Conservation (phyloP, 2,888 invertebrate species). For the Lissocephala sabroskyi region DNA sequence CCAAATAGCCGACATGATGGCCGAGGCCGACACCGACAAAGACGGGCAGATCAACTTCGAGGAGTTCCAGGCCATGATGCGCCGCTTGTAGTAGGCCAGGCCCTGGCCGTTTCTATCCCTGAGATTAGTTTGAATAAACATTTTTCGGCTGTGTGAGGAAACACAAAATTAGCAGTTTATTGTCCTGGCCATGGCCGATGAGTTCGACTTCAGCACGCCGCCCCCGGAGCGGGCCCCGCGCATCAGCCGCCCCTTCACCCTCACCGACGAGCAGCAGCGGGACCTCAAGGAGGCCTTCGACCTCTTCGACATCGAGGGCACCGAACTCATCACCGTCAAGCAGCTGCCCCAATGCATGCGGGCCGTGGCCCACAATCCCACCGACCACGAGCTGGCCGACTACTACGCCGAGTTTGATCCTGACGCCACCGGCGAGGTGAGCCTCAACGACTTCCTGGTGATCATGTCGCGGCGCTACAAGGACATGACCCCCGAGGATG, state of each 20-base stretch:
- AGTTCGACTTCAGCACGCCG: conserved; percentile 33
- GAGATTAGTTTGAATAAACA: no score
- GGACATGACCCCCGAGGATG: conserved; percentile 32
- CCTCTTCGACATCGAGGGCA: conserved; percentile 21
- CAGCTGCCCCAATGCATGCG: conserved; percentile 23
- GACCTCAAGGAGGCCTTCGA: conserved; percentile 34
- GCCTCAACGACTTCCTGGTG: conserved; percentile 37
- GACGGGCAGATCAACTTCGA: conserved; percentile 8
- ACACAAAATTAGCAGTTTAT: no score
- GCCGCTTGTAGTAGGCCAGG: no score
- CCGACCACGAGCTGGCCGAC: conserved; percentile 35
- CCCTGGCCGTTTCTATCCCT: no score
- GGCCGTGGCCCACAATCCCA: conserved; percentile 37
- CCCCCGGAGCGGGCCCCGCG: conserved; percentile 32
- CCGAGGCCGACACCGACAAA: not conserved
- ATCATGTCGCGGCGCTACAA: conserved; percentile 36
- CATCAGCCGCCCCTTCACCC: conserved; percentile 18
- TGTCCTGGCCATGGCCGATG: conserved; percentile 28
- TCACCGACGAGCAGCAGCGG: conserved; percentile 23
- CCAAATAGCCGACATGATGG: not conserved
- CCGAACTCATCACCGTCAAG: conserved; percentile 33
- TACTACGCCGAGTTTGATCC: conserved; percentile 40
- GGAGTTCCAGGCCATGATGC: conserved; percentile 91
- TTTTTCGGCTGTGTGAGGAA: no score
- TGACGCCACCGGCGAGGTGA: conserved; percentile 29